These are phyloP conservation scores for Tinamus guttatus DNA, from an alignment of 2,113 vertebrate species.

Conservation along the genomic window DNA sequence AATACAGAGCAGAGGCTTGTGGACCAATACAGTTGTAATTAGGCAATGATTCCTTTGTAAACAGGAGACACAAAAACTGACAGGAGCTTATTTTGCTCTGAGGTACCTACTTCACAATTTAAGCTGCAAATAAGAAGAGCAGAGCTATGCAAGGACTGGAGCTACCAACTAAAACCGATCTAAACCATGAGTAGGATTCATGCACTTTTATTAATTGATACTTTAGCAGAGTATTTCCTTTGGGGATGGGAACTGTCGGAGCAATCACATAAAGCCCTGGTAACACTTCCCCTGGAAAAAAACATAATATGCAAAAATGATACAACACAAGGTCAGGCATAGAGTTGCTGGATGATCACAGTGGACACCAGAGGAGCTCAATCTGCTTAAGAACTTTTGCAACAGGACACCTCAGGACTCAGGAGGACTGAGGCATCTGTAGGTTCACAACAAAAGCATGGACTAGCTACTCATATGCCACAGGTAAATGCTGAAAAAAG, in stretches of 20 bases:
- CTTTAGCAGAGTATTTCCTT: background rate
- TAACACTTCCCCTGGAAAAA: background rate
- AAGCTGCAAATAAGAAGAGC: constrained; percentile 45
- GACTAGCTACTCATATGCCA: background rate
- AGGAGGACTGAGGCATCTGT: background rate
- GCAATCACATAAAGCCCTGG: background rate
- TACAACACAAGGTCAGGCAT: background rate
- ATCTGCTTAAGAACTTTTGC: background rate
- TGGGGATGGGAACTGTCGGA: background rate
- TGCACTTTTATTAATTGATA: background rate
- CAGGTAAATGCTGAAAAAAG: background rate
- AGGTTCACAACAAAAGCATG: fast-evolving
- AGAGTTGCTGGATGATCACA: background rate
- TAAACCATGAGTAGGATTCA: background rate
- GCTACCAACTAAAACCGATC: background rate
- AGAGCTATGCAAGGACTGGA: background rate
- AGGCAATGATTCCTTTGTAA: constrained; percentile 75
- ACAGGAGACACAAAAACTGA: constrained; percentile 60
- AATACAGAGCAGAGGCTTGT: constrained; percentile 74
- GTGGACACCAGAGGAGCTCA: background rate
- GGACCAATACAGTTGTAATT: constrained; percentile 73
- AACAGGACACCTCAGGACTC: background rate
- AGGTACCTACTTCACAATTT: constrained; percentile 40
- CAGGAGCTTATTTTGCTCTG: constrained; percentile 62
- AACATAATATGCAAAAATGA: background rate